These are phyloP conservation scores for Saguinus midas DNA, from an alignment of 2,113 vertebrate species.

Conservation along the genomic window DNA sequence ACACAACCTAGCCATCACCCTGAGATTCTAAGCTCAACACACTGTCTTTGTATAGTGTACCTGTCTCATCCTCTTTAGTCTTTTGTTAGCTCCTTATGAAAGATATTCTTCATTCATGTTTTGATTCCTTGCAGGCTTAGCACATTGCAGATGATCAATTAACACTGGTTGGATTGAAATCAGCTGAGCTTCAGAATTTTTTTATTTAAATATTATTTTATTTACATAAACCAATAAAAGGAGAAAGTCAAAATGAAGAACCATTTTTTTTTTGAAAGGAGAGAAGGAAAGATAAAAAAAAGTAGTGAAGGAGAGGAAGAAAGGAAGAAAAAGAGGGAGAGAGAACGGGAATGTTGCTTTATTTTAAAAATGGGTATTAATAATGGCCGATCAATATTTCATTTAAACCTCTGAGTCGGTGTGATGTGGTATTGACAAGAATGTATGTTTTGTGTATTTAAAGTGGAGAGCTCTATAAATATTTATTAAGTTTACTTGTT, in stretches of 20 bases:
- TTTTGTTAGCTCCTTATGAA: background rate
- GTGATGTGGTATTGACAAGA: too few species aligned
- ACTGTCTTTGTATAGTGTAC: background rate
- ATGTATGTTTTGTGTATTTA: too few species aligned
- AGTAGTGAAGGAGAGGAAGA: too few species aligned
- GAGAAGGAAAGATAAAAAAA: too few species aligned
- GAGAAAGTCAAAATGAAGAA: conserved; percentile 21
- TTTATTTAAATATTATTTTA: background rate
- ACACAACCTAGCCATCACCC: background rate
- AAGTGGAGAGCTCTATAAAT: too few species aligned
- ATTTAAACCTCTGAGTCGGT: too few species aligned
- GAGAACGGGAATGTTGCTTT: too few species aligned
- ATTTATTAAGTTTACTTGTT: too few species aligned
- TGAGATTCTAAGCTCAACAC: background rate
- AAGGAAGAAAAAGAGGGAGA: too few species aligned
- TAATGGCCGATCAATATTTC: too few species aligned
- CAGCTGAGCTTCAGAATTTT: background rate
- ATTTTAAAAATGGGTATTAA: too few species aligned
- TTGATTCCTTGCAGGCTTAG: background rate
- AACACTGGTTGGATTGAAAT: background rate
- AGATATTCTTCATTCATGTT: background rate
- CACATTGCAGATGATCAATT: background rate
- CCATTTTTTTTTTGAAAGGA: background rate
- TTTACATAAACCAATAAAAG: background rate
- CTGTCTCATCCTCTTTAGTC: too few species aligned